A percentile compares a stretch with the other conserved stretches of the same genome.
These are phyloP conservation scores for Erannis defoliaria DNA, from an alignment of 2,888 invertebrate genomes.

Conservation along the genomic window DNA sequence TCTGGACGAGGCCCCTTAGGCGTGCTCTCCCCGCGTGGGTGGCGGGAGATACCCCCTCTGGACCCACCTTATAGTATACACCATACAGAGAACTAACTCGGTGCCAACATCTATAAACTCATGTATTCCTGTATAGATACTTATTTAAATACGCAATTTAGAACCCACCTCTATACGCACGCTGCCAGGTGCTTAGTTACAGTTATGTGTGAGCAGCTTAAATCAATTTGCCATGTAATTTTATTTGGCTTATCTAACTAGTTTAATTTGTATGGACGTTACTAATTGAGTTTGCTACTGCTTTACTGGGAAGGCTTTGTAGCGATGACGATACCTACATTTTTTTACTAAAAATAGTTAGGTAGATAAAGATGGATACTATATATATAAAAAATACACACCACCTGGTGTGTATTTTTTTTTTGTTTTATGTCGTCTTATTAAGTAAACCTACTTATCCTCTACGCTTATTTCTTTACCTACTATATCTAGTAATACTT, in stretches of 20 bases:
- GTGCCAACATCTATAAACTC: conserved; percentile 81
- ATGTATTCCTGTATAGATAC: conserved; percentile 73
- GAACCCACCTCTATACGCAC: conserved; percentile 63
- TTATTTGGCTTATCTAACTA: conserved; percentile 61
- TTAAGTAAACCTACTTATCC: no score
- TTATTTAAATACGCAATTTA: conserved; percentile 84
- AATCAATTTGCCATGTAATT: conserved; percentile 75
- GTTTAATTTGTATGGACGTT: conserved; percentile 63
- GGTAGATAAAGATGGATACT: not conserved
- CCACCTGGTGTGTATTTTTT: no score
- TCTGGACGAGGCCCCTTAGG: conserved; percentile 84
- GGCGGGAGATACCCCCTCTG: conserved; percentile 56
- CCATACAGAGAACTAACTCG: conserved; percentile 84
- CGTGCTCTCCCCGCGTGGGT: conserved; percentile 68
- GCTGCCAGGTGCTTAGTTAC: conserved; percentile 32
- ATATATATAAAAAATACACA: no score
- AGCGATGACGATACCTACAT: not conserved
- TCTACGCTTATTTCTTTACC: no score
- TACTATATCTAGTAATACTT: no score
- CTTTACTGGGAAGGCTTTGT: conserved; percentile 28
- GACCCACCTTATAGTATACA: conserved; percentile 80
- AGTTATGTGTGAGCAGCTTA: conserved; percentile 60
- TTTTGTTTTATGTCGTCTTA: no score
- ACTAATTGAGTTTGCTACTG: conserved; percentile 43
- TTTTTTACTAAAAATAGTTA: not conserved